phyloP scores from a whole-genome alignment of 1,140 invertebrate species.

The Drosophila paulistorum region DNA sequence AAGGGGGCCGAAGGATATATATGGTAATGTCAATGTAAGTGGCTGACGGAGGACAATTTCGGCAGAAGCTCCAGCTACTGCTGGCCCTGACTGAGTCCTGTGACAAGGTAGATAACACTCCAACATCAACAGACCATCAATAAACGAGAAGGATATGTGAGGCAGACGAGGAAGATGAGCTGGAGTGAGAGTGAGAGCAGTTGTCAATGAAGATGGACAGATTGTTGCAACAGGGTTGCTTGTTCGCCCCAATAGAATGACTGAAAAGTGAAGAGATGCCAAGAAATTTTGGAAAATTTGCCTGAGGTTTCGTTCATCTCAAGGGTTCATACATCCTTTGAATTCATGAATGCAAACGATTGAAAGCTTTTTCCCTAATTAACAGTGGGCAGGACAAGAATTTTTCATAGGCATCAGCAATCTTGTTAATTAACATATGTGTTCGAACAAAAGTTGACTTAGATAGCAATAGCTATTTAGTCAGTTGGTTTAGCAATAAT shows the following conservation, averaged over 20 bases:
- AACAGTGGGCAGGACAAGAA: background rate
- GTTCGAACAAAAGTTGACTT: no score
- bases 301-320: background rate
- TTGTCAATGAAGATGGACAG: conserved; percentile 12
- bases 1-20: conserved; percentile 21
- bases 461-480: no score
- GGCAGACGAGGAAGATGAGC: background rate
- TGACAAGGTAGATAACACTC: conserved; percentile 76
- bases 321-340: background rate
- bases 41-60: conserved; percentile 55
- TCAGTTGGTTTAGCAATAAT: no score
- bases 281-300: background rate
- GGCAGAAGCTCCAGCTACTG: conserved; percentile 35
- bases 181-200: background rate
- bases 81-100: conserved; percentile 37
- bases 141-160: conserved; percentile 39
- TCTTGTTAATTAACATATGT: no score
- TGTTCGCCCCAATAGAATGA: background rate
- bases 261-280: background rate
- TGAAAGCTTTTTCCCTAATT: background rate
- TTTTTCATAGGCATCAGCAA: background rate
- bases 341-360: background rate
- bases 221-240: background rate
- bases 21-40: conserved; percentile 72
- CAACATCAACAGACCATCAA: conserved; percentile 77